A percentile compares a stretch with the other conserved stretches of the same genome.
These are phyloP conservation scores for Catharus bicknelli DNA, from an alignment of 2,113 vertebrate genomes.

Conservation along the genomic window DNA sequence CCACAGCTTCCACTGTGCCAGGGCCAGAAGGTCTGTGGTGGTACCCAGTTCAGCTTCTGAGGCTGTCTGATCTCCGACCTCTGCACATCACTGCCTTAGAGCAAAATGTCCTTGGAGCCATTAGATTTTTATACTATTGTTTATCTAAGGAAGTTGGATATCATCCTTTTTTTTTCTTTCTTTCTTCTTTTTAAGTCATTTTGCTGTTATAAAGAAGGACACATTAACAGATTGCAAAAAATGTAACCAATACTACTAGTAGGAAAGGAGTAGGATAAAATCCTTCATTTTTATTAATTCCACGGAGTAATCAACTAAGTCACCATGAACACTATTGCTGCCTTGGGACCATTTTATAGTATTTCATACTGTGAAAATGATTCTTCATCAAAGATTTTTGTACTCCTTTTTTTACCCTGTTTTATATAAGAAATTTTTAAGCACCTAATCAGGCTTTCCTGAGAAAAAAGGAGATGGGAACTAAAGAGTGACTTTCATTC, in stretches of 20 bases:
- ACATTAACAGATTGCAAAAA: background rate
- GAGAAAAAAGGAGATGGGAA: background rate
- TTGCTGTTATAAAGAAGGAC: background rate
- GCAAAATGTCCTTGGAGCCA: accelerated
- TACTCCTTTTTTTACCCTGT: background rate
- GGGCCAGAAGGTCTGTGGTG: too few species aligned
- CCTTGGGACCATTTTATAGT: background rate
- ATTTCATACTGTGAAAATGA: background rate
- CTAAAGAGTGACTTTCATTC: background rate
- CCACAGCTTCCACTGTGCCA: too few species aligned
- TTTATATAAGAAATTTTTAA: background rate
- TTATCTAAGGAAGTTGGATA: background rate
- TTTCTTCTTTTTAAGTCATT: background rate
- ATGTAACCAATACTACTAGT: background rate
- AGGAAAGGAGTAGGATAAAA: background rate
- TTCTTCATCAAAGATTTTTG: background rate
- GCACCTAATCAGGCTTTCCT: background rate
- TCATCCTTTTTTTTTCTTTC: too few species aligned
- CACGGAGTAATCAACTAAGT: background rate
- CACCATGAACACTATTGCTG: accelerated
- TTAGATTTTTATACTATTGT: background rate
- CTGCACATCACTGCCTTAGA: accelerated
- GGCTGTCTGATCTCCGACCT: background rate
- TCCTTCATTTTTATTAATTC: background rate
- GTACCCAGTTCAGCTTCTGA: too few species aligned